These are phyloP conservation scores for Gandaritis pyraliata DNA, from an alignment of 2,888 invertebrate genomes.

Conservation along the genomic window DNA sequence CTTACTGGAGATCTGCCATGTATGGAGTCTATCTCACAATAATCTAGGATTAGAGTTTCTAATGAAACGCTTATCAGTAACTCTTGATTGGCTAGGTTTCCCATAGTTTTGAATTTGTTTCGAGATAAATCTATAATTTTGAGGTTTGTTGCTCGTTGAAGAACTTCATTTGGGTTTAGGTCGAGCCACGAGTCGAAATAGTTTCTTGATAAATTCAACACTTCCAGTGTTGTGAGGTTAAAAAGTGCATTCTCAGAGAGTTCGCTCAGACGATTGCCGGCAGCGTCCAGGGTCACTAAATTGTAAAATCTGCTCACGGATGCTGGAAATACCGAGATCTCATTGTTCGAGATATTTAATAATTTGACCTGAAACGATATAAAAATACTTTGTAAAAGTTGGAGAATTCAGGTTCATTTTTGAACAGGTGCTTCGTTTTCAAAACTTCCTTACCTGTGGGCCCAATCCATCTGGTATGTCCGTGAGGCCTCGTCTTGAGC, in stretches of 20 bases:
- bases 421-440: no score
- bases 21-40: slow-evolving; percentile 85
- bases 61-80: slow-evolving; percentile 85
- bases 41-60: slow-evolving; percentile 83
- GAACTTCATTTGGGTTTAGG: slow-evolving; percentile 81
- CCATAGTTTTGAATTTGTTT: slow-evolving; percentile 85
- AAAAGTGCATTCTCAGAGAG: slow-evolving; percentile 76
- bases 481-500: slow-evolving; percentile 73
- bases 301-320: slow-evolving; percentile 60
- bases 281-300: slow-evolving; percentile 64
- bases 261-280: slow-evolving; percentile 80
- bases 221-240: slow-evolving; percentile 83
- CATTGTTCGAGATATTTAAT: slow-evolving; percentile 88
- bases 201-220: slow-evolving; percentile 86
- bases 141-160: slow-evolving; percentile 78
- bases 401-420: not conserved
- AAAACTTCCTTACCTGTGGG: slow-evolving; percentile 58
- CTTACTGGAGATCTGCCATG: slow-evolving; percentile 78
- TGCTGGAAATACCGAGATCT: slow-evolving; percentile 82
- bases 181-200: slow-evolving; percentile 84
- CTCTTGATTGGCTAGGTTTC: slow-evolving; percentile 74
- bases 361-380: slow-evolving; percentile 82
- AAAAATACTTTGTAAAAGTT: not conserved
- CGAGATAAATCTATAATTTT: slow-evolving; percentile 86
- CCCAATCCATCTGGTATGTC: slow-evolving; percentile 70